Conservation (phyloP, 2,888 invertebrate genomes). For the Chromoteleia sp. region DNA sequence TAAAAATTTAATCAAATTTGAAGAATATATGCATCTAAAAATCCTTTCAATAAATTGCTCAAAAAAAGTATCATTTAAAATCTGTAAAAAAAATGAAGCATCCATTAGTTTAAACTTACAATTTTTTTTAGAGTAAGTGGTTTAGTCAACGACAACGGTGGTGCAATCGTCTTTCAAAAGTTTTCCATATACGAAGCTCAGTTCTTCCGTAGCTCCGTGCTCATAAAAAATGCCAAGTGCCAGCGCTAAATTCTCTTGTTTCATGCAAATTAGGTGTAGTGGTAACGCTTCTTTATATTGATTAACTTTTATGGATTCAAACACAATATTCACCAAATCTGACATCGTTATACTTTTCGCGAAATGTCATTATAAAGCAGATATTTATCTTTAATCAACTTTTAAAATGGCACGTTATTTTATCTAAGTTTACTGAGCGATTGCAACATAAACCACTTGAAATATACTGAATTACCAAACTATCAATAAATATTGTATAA, state of each 20-base stretch:
- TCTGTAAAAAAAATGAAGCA: neutral
- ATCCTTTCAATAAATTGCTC: neutral
- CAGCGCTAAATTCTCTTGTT: slow-evolving; percentile 1
- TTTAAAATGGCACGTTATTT: no score
- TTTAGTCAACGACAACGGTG: neutral
- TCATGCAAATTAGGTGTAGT: neutral
- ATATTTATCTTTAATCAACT: no score
- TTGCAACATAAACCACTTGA: no score
- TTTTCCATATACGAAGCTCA: neutral
- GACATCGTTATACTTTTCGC: neutral
- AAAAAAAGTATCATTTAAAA: neutral
- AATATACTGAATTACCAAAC: no score
- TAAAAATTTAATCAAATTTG: neutral
- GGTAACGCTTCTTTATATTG: slow-evolving; percentile 2
- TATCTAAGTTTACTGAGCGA: no score
- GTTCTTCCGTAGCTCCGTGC: neutral
- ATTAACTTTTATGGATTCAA: neutral
- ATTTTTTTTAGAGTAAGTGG: no score
- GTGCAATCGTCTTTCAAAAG: slow-evolving; percentile 9
- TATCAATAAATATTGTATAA: no score
- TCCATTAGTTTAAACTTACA: neutral
- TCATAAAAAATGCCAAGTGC: neutral
- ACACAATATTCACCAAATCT: neutral
- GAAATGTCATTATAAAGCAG: no score
- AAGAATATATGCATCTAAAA: neutral